Conservation (phyloP, 2,797 vertebrate species). For the Setipinna tenuifilis region DNA sequence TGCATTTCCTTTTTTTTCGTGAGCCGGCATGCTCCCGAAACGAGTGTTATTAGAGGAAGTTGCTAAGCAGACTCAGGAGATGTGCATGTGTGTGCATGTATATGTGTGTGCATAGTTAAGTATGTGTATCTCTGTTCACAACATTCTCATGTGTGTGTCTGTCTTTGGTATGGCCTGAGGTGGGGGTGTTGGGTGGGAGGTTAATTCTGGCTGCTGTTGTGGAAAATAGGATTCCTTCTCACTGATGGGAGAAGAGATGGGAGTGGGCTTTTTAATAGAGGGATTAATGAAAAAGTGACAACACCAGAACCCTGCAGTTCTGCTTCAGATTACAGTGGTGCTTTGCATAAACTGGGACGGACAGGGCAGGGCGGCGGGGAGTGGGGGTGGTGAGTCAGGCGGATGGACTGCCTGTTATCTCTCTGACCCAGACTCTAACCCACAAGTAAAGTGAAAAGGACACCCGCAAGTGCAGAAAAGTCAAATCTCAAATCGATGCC, state of each 20-base stretch:
- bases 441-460: neutral
- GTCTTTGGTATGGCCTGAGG: neutral
- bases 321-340: conserved; percentile 55
- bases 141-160: conserved; percentile 21
- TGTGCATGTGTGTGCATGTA: neutral
- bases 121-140: conserved; percentile 30
- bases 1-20: neutral
- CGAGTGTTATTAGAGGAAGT: neutral
- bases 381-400: neutral
- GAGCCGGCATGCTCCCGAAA: neutral
- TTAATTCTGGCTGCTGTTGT: conserved; percentile 40
- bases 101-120: conserved; percentile 33
- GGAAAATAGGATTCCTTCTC: conserved; percentile 36
- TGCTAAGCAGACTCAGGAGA: neutral
- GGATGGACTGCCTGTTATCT: neutral
- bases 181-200: conserved; percentile 9
- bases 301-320: conserved; percentile 42
- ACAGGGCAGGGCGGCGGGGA: conserved; percentile 42
- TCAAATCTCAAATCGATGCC: neutral
- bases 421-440: neutral
- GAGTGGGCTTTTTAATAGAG: conserved; percentile 53
- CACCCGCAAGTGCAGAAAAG: neutral
- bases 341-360: conserved; percentile 61
- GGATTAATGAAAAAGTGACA: conserved; percentile 62
- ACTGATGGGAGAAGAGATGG: conserved; percentile 49